Conservation (phyloP, 1,140 invertebrate species). For the Hypsibius dujardini region DNA sequence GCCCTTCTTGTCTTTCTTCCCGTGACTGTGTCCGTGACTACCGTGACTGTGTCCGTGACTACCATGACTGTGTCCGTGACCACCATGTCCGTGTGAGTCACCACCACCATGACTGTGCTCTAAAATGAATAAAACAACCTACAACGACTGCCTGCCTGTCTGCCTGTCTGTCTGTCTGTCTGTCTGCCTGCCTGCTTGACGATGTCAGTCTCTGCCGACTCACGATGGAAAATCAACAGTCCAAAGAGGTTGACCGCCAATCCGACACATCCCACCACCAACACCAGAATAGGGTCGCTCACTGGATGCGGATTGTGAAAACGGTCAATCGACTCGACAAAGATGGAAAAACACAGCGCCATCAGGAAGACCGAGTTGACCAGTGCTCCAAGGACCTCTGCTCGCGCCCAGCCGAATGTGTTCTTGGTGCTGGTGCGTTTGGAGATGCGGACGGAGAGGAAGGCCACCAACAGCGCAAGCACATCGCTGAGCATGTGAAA, state of each 20-base stretch:
- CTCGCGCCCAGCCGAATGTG: constrained; percentile 42
- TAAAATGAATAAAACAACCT: constrained; percentile 20
- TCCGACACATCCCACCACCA: constrained; percentile 38
- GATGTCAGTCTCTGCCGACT: constrained; percentile 23
- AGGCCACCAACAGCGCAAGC: constrained; percentile 37
- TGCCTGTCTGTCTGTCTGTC: no score
- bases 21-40: constrained; percentile 23
- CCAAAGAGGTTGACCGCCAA: constrained; percentile 39
- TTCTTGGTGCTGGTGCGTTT: constrained; percentile 33
- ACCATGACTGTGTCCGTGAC: constrained; percentile 26
- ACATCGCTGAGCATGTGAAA: constrained; percentile 44
- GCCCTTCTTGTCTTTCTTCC: constrained; percentile 17
- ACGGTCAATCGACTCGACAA: constrained; percentile 37
- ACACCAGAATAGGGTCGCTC: constrained; percentile 34
- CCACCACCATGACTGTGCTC: no score
- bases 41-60: constrained; percentile 21
- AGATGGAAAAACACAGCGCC: constrained; percentile 40
- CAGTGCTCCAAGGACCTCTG: constrained; percentile 41
- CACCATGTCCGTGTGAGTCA: constrained; percentile 23
- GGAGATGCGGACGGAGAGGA: constrained; percentile 29
- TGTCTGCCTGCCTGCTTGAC: no score
- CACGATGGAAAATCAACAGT: constrained; percentile 35
- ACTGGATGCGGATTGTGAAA: constrained; percentile 55
- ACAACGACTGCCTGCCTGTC: no score
- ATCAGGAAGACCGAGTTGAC: constrained; percentile 42